These are phyloP conservation scores for Caerostris extrusa DNA, from an alignment of 1,140 invertebrate species.

Conservation along the genomic window DNA sequence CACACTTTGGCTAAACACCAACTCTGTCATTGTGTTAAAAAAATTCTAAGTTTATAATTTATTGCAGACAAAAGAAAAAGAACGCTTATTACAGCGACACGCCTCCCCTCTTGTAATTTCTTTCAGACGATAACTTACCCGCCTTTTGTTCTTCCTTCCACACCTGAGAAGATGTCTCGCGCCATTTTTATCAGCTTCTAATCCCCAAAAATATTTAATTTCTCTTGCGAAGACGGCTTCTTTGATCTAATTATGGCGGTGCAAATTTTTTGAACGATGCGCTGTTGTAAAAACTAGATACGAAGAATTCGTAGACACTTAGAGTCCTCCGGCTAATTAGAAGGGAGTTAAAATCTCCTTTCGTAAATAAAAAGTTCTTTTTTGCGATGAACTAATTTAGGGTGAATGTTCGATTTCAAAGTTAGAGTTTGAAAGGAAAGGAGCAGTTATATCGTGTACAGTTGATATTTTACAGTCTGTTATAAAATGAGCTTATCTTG, in stretches of 20 bases:
- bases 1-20: too few species aligned
- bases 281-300: not conserved
- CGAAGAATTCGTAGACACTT: not conserved
- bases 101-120: not conserved
- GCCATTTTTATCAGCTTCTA: not conserved
- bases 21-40: too few species aligned
- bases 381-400: not conserved
- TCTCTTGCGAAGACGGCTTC: not conserved
- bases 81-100: not conserved
- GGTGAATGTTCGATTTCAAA: slow-evolving; percentile 1
- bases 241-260: not conserved
- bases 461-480: too few species aligned
- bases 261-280: not conserved
- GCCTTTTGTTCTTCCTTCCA: not conserved
- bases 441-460: not conserved
- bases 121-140: not conserved
- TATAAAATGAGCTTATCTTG: too few species aligned
- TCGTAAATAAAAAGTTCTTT: not conserved
- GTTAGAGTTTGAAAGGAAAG: not conserved
- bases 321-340: not conserved
- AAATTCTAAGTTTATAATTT: too few species aligned
- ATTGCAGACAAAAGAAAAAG: not conserved
- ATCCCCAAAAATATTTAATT: slow-evolving; percentile 17
- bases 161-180: not conserved
- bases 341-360: not conserved